A percentile compares a stretch with the other conserved stretches of the same genome.
phyloP scores from a whole-genome alignment of 2,888 invertebrate species.

The Eucriotettix oculatus region DNA sequence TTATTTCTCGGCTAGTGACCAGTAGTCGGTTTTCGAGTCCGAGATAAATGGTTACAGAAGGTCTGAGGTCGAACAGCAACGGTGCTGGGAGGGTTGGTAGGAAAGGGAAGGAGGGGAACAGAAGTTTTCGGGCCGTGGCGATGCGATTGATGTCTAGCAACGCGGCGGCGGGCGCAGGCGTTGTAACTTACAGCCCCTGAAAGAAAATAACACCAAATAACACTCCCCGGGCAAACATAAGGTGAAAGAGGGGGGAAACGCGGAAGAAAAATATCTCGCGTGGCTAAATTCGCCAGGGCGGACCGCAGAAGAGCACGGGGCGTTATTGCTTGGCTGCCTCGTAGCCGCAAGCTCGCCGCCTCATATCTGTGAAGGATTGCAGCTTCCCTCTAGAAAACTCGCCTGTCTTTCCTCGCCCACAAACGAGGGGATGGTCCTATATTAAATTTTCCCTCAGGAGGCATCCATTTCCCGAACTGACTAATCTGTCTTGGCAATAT shows the following conservation, averaged over 20 bases:
- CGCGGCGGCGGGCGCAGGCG: neutral
- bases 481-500: too few relatives aligned
- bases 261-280: slow-evolving; percentile 30
- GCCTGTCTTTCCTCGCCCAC: too few relatives aligned
- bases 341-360: too few relatives aligned
- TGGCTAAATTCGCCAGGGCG: too few relatives aligned
- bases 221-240: neutral
- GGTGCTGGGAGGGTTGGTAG: neutral
- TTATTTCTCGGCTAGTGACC: slow-evolving; percentile 11
- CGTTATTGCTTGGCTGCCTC: too few relatives aligned
- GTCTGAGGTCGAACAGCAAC: slow-evolving; percentile 9
- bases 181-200: slow-evolving; percentile 11
- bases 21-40: slow-evolving; percentile 11
- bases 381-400: too few relatives aligned
- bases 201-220: slow-evolving; percentile 14
- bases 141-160: slow-evolving; percentile 11
- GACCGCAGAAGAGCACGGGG: too few relatives aligned
- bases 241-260: slow-evolving; percentile 14
- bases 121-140: slow-evolving; percentile 6
- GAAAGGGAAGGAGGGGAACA: neutral
- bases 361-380: too few relatives aligned
- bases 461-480: too few relatives aligned
- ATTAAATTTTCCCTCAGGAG: too few relatives aligned
- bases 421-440: too few relatives aligned
- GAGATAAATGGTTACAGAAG: slow-evolving; percentile 11